Evolutionary conservation across 2,797 vertebrate species (phyloP), one percentile per base, ranked within the genome.

Genomic region (Synanceia verrucosa): DNA sequence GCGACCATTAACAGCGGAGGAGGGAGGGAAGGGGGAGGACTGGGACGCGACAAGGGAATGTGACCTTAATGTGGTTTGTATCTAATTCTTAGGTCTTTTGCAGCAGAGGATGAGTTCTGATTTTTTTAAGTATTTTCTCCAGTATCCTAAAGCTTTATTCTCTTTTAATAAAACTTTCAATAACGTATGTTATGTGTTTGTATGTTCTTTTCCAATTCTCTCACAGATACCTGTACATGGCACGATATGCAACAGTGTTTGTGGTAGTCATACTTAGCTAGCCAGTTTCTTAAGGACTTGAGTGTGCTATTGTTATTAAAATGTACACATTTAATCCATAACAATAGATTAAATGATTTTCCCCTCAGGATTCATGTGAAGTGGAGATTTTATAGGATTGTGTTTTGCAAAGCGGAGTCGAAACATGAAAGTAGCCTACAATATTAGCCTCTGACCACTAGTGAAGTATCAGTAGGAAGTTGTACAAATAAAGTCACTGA

Each of bases 151-250:
- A 86, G 84, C 85, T 86, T 90, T 90, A 85, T 87, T 91, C 87
- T 89, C 80, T 88, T 88, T 90, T 88, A 92, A 92, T 91, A 91
- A 92, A 90, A 84, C 6, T 61, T 74, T 67, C 73, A 71, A 44
- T 78, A 71, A 79, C 47, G 65, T 34, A 33, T 13, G 21, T 52
- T 5, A 13, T 19, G 7, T 53, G n/a, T 64, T 44, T 59, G 23
- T 46, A 4, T 33, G 28, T 63, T 80, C 56, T 5, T 76, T 70
- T 26, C 10, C 6, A 0, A 10, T 4, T 19, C 13, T 44, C 18
- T 23, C 6, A 19, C 5, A 21, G 61, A 24, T 46, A 16, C 9
- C 9, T 26, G 12, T 8, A 16, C 13, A 36, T 29, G 9, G 34
- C 3, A 39, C 14, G 21, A 28, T 4, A 3, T 36, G 12, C n/a